Evolutionary conservation across 2,888 invertebrate species (phyloP), one percentile per base, ranked within the genome.

Genomic region (Dorcus parallelipipedus): DNA sequence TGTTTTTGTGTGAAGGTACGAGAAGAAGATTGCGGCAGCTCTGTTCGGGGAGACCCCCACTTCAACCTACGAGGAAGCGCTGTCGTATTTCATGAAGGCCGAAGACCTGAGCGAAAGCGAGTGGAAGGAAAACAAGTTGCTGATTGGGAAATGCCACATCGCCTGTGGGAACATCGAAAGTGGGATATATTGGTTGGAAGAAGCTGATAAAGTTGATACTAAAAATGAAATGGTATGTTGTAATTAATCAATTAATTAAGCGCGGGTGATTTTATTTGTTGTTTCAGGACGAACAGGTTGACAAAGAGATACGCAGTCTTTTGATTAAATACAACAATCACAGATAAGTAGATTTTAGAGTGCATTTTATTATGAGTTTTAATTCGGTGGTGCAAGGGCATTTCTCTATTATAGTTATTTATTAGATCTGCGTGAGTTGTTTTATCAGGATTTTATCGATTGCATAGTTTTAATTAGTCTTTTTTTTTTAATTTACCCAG

Each of bases 21-120:
- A 90, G 71, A 80, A 85, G 60, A 85, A 80, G 70, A 78, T 86
- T 9, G 89, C 89, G 5, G 75, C 84, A 5, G 81, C 87, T 5
- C 71, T 90, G 38, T 87, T 84, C 75, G 83, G 84, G 2, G 82
- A 84, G 56, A 83, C 85, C n/a, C 88, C 88, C 7, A 78, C 75
- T 57, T 81, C 84, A 1, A 83, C 85, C 0, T 81, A 82, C 54
- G 80, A 84, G 47, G 88, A 89, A 61, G 87, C 89, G 1, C 75
- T 87, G 26, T 69, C 74, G 10, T 76, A 82, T 67, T 83, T 86
- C 61, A 64, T 81, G 55, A 74, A 79, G 61, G 84, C 85, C 3
- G 84, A 86, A 64, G 74, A 75, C 49, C 70, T 85, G 45, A 76
- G 79, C 26, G 69, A 75, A 45, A 71, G 76, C 38, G 82, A 83